A percentile compares a stretch with the other conserved stretches of the same genome.
phyloP scores from a whole-genome alignment of 1,140 invertebrate genomes.

The Drosophila takahashii region DNA sequence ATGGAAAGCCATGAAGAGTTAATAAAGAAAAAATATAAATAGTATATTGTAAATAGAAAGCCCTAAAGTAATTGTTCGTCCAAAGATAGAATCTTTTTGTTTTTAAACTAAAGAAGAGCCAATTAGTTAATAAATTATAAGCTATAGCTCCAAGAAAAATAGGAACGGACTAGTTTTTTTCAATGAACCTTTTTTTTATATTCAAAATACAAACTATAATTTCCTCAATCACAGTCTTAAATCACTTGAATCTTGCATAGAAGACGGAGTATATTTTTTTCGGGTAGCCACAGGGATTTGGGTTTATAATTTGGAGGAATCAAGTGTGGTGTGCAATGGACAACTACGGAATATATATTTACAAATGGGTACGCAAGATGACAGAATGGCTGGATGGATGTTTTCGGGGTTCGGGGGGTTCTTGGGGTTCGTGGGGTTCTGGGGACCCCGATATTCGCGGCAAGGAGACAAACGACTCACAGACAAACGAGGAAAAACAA shows the following conservation, averaged over 20 bases:
- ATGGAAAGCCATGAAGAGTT: constrained; percentile 27
- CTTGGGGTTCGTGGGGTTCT: not conserved
- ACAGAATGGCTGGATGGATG: constrained; percentile 1
- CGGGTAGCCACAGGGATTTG: constrained; percentile 8
- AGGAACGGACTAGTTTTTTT: not conserved
- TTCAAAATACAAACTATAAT: not conserved
- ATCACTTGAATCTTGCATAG: constrained; percentile 76
- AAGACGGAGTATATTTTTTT: constrained; percentile 45
- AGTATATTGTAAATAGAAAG: not conserved
- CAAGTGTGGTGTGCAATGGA: constrained; percentile 50
- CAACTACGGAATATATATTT: constrained; percentile 34
- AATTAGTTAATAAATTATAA: not conserved
- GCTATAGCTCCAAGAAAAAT: not conserved
- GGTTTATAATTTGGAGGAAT: constrained; percentile 22
- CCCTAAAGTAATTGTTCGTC: constrained; percentile 6
- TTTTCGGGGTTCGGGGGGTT: not conserved
- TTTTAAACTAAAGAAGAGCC: not conserved
- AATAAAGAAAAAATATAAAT: not conserved
- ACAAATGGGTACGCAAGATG: constrained; percentile 37
- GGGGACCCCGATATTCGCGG: not conserved
- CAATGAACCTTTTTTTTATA: not conserved
- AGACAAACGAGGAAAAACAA: constrained; percentile 31
- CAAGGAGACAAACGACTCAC: constrained; percentile 16
- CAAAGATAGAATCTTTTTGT: not conserved
- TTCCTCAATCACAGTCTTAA: constrained; percentile 39